Base-by-base conservation (phyloP, 2,797 vertebrate genomes). In the Brachyrhaphis roseni region DNA sequence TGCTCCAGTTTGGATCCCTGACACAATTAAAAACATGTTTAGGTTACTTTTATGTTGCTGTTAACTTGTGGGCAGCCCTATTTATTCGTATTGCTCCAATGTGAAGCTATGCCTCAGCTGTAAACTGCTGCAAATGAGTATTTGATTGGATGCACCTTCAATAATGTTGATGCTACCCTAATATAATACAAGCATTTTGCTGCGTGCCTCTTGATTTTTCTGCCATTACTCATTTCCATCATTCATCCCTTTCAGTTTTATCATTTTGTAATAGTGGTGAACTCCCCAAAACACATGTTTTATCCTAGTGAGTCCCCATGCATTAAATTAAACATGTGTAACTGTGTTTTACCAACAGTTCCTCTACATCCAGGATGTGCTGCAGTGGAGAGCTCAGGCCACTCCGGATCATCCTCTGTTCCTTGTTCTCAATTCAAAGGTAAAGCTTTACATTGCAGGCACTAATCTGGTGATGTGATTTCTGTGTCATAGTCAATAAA, bases 371-470 rank as follows among this genome's bases (percentile, higher is more conserved):
- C 97, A 98, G 5, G 98, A 99, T 39, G 97, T 99, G 80, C 93
- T 99, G 51, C 98, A 98, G 85, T 99, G 98, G 98, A 95, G 98
- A 87, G 98, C 98, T 72, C 97, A 98, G 92, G 97, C 97, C 87
- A 99, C 98, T 0, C 98, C 98, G 0, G 98, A 99, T 82, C 98
- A 99, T 87, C 95, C 96, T 0, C 96, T 99, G 31, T 98, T 99
- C 80, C 92, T 99, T 72, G 90, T 99, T 82, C 96, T 99, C 70
- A 99, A 98, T 45, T 95, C 98, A 79, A 99, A 98, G 97, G 98
- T 99, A 73, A 53, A 53, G 7, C 36, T 64, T 3, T 20, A 10
- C 28, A 4, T 71, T 31, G 12, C 36, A 43, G 47, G 23, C 1
- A 12, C 10, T 46, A 43, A 18, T 62, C n/a, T 28, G 28, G 26